Base-by-base conservation (phyloP, 2,797 vertebrate genomes). In the Pyrocephalus nanus region DNA sequence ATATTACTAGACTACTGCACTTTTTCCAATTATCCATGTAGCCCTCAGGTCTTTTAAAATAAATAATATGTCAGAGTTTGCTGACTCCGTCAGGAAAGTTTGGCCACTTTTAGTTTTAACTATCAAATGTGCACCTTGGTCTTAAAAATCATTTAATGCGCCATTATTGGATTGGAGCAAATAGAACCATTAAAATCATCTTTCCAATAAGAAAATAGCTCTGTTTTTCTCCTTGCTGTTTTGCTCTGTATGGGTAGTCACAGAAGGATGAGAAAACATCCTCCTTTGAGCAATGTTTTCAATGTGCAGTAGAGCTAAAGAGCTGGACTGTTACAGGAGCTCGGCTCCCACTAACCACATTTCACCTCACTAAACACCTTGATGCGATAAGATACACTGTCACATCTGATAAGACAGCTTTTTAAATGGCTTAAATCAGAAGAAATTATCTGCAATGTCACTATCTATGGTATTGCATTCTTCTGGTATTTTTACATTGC, bases 11-110 rank as follows among this genome's bases (percentile, higher is more conserved):
- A 78, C 86, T 88, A 71, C 42, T 91, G 47, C 54, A 50, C 78
- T 95, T 55, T 87, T 97, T 92, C 78, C 91, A 96, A 94, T 95
- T 97, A 96, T 74, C 89, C 51, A 9, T 93, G 67, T 14, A 96
- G 78, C 95, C 90, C 90, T 74, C 86, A 85, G 91, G 96, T 92
- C 83, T 91, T 95, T 71, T 80, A 86, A 95, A 86, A 97, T 87
- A 90, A 97, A 94, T 95, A 97, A 69, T 45, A 92, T 90, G 82
- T 92, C 77, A 91, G 87, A 77, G 81, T 95, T 77, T 97, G 91
- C 93, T 97, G 88, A 97, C 76, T 96, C 66, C 78, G 32, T 91
- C 74, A 91, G 82, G 40, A 96, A 96, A 95, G 40, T 82, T 70
- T 96, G 93, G 12, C 20, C 43, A 38, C 79, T 92, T 88, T 83